phyloP scores from a whole-genome alignment of 2,797 vertebrate genomes.

The Peromyscus aztecus region DNA sequence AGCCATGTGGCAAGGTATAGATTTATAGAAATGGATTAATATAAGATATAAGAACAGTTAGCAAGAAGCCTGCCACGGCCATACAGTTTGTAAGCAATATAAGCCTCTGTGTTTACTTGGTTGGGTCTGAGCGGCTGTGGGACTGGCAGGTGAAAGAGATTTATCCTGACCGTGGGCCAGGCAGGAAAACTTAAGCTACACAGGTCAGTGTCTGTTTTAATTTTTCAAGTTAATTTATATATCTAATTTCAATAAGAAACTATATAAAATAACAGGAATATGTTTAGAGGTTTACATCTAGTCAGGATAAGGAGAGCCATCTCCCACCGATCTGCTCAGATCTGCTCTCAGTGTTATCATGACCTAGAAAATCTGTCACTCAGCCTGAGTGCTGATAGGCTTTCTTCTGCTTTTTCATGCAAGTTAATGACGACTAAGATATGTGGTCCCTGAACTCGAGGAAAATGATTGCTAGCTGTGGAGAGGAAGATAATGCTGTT shows the following conservation, averaged over 20 bases:
- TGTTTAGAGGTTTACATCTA: too few relatives aligned
- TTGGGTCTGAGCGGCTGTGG: too few relatives aligned
- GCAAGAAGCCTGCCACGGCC: too few relatives aligned
- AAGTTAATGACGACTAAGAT: neutral
- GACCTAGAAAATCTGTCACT: neutral
- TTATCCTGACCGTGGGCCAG: too few relatives aligned
- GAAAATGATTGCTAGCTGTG: neutral
- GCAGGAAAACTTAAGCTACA: too few relatives aligned
- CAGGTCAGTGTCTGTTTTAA: neutral
- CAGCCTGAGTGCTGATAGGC: fast-evolving
- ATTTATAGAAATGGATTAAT: too few relatives aligned
- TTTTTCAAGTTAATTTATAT: neutral
- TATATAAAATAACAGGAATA: neutral
- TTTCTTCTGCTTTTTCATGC: neutral
- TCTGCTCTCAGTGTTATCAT: neutral
- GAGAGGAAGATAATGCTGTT: neutral
- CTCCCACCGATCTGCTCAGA: neutral
- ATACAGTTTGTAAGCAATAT: too few relatives aligned
- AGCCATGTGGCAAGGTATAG: too few relatives aligned
- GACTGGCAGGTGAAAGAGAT: too few relatives aligned
- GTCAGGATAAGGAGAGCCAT: neutral
- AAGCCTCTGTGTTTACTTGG: too few relatives aligned
- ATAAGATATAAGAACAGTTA: too few relatives aligned
- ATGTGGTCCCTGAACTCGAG: conserved; percentile 25
- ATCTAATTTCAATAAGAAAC: neutral